These are phyloP conservation scores for Nymphalis io DNA, from an alignment of 1,140 invertebrate genomes.

Conservation along the genomic window DNA sequence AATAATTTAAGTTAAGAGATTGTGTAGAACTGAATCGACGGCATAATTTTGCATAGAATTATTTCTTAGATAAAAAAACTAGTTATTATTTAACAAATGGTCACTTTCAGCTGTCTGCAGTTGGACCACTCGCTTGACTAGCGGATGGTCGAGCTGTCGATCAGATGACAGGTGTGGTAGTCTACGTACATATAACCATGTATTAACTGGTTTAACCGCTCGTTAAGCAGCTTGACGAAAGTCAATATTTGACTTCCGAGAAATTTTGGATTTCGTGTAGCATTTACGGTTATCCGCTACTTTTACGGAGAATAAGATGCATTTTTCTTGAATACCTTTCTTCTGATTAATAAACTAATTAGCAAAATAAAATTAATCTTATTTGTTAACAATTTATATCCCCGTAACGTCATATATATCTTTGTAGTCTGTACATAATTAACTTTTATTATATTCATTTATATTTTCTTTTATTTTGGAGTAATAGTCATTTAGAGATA, in stretches of 20 bases:
- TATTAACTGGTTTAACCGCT: slow-evolving; percentile 34
- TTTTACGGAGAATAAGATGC: slow-evolving; percentile 9
- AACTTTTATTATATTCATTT: no score
- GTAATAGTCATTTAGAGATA: no score
- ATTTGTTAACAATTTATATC: no score
- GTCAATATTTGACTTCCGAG: slow-evolving; percentile 40
- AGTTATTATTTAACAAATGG: background rate
- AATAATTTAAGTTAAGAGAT: no score
- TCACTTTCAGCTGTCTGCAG: slow-evolving; percentile 11
- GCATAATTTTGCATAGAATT: no score
- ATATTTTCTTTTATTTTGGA: no score
- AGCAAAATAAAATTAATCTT: background rate
- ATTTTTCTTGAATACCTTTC: background rate
- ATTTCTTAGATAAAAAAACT: background rate
- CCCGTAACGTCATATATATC: no score
- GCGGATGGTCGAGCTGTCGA: slow-evolving; percentile 13
- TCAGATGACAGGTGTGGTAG: slow-evolving; percentile 28
- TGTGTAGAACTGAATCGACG: no score
- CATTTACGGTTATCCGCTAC: slow-evolving; percentile 28
- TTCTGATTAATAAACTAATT: slow-evolving; percentile 1
- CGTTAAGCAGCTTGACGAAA: slow-evolving; percentile 29
- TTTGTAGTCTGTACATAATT: no score
- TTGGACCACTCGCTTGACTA: background rate
- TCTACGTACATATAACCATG: slow-evolving; percentile 11
- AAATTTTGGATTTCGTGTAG: slow-evolving; percentile 35